These are phyloP conservation scores for Bovichtus variegatus DNA, from an alignment of 2,797 vertebrate species.

Conservation along the genomic window DNA sequence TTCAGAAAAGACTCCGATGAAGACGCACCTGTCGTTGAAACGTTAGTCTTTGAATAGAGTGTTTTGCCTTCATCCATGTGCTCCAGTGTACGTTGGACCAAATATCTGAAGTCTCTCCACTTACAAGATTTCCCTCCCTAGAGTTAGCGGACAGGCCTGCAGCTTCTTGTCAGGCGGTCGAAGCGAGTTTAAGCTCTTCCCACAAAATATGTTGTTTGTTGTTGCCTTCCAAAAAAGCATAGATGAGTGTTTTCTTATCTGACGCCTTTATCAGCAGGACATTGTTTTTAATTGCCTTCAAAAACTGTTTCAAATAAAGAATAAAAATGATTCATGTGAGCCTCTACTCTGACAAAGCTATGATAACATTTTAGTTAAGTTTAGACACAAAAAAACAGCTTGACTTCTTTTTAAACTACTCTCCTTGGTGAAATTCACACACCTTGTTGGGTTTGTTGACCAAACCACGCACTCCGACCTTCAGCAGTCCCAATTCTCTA, in stretches of 20 bases:
- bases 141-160: too few species aligned
- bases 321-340: neutral
- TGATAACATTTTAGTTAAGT: neutral
- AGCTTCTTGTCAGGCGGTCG: too few species aligned
- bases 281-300: neutral
- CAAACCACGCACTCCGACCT: neutral
- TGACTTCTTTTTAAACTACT: neutral
- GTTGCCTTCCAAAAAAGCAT: neutral
- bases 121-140: too few species aligned
- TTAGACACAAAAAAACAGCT: neutral
- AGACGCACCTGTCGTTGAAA: too few species aligned
- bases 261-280: neutral
- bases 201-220: neutral
- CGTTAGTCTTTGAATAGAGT: too few species aligned
- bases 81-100: too few species aligned
- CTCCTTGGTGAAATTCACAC: neutral
- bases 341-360: neutral
- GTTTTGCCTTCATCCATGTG: too few species aligned
- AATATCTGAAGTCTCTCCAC: too few species aligned
- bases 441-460: neutral
- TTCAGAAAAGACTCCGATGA: too few species aligned
- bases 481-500: neutral
- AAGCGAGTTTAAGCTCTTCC: too few species aligned
- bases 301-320: neutral
- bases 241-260: neutral